These are phyloP conservation scores for Plectus sambesii DNA, from an alignment of 1,140 invertebrate genomes.

Conservation along the genomic window DNA sequence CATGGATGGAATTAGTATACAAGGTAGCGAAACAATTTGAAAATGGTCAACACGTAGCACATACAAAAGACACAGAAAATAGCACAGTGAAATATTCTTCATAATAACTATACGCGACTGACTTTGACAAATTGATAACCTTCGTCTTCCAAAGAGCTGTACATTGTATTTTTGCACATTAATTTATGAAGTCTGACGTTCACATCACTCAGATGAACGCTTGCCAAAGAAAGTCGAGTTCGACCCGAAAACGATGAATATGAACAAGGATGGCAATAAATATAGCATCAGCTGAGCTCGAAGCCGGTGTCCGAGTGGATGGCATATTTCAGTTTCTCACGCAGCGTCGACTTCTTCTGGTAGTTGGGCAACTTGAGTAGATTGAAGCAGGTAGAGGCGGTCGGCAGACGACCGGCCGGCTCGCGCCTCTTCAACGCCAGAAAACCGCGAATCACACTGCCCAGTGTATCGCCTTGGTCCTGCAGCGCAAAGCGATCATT, in stretches of 20 bases:
- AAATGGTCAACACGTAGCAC: too few relatives aligned
- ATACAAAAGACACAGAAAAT: too few relatives aligned
- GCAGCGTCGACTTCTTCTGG: slow-evolving; percentile 80
- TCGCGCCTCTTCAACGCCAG: slow-evolving; percentile 74
- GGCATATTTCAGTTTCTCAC: slow-evolving; percentile 91
- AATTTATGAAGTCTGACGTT: slow-evolving; percentile 8
- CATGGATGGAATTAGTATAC: too few relatives aligned
- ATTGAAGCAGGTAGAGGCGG: slow-evolving; percentile 98
- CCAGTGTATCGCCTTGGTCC: slow-evolving; percentile 88
- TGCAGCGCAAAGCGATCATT: slow-evolving; percentile 30
- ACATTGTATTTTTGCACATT: too few relatives aligned
- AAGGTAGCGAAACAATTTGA: too few relatives aligned
- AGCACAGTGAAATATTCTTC: too few relatives aligned
- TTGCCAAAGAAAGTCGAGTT: neutral
- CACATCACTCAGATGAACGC: neutral
- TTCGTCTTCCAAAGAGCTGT: too few relatives aligned
- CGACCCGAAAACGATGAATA: slow-evolving; percentile 9
- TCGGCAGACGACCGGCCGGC: slow-evolving; percentile 84
- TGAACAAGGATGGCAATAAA: too few relatives aligned
- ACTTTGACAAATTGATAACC: too few relatives aligned
- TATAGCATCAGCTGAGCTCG: slow-evolving; percentile 65
- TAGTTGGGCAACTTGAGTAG: slow-evolving; percentile 96
- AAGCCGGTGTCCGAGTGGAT: slow-evolving; percentile 96
- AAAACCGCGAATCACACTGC: slow-evolving; percentile 90
- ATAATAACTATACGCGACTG: too few relatives aligned